Evolutionary conservation across 2,113 vertebrate genomes (phyloP).

Genomic region (Orycteropus afer): DNA sequence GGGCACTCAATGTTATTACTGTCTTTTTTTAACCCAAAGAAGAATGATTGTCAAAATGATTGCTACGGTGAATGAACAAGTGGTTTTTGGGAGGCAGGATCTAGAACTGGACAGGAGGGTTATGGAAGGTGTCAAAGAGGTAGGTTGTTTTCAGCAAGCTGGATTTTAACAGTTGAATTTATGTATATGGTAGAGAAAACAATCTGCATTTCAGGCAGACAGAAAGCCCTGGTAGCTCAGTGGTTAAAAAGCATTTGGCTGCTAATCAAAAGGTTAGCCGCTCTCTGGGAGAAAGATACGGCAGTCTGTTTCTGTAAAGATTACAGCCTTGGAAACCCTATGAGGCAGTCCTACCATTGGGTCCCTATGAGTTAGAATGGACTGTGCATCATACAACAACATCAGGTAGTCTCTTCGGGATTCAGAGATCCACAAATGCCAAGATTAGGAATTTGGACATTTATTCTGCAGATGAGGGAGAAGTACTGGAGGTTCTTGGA

Average conservation of each 20-base stretch:
- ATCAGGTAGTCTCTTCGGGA: not conserved
- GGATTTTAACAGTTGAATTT: not conserved
- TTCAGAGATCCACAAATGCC: not conserved
- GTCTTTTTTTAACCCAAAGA: not conserved
- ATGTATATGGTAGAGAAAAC: not conserved
- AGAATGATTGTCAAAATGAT: not conserved
- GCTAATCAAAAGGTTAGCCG: too few species aligned
- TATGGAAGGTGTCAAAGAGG: not conserved
- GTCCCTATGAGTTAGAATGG: too few species aligned
- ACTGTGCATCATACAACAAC: too few species aligned
- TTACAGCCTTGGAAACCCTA: too few species aligned
- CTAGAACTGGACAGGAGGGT: not conserved
- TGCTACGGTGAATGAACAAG: not conserved
- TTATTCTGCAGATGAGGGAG: not conserved
- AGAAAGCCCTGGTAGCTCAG: too few species aligned
- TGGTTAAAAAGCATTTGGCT: too few species aligned
- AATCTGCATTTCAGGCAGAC: not conserved
- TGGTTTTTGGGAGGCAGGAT: not conserved
- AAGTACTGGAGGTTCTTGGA: not conserved
- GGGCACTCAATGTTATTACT: too few species aligned
- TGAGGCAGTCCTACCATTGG: too few species aligned
- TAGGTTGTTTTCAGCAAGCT: not conserved
- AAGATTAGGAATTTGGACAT: not conserved
- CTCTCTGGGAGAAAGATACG: too few species aligned
- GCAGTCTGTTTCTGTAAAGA: too few species aligned